Evolutionary conservation across 2,113 vertebrate species (phyloP).

Genomic region (Laticauda colubrina): DNA sequence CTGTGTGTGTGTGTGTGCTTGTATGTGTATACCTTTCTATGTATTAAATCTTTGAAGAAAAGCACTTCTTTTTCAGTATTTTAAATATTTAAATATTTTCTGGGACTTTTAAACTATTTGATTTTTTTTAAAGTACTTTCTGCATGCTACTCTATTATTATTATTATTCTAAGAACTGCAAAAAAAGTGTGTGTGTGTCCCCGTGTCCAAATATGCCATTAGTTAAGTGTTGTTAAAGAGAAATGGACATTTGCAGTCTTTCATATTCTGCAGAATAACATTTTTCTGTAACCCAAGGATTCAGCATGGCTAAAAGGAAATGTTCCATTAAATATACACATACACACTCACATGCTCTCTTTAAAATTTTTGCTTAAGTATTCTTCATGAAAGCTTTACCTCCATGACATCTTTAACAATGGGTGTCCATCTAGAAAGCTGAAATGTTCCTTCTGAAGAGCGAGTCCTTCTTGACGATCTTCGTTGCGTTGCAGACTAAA

Average conservation of each 20-base stretch:
- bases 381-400: conserved; percentile 66
- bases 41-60: neutral
- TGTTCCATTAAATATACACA: neutral
- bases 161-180: neutral
- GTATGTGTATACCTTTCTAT: neutral
- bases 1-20: neutral
- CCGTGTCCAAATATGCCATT: neutral
- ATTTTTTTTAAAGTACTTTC: neutral
- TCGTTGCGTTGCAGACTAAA: conserved; percentile 60
- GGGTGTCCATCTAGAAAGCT: conserved; percentile 94
- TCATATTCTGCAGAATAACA: neutral
- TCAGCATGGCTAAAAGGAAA: neutral
- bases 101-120: neutral
- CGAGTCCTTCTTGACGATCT: conserved; percentile 81
- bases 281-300: neutral
- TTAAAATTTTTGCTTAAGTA: neutral
- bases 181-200: neutral
- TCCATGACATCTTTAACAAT: conserved; percentile 95
- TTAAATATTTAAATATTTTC: neutral
- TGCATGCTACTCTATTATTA: neutral
- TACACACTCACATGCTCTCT: accelerated
- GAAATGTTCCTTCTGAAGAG: conserved; percentile 84
- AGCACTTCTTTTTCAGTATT: neutral
- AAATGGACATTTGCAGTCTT: neutral
- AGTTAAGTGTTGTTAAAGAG: neutral